Conservation (phyloP, 2,113 vertebrate genomes). For the Heliornis fulica region DNA sequence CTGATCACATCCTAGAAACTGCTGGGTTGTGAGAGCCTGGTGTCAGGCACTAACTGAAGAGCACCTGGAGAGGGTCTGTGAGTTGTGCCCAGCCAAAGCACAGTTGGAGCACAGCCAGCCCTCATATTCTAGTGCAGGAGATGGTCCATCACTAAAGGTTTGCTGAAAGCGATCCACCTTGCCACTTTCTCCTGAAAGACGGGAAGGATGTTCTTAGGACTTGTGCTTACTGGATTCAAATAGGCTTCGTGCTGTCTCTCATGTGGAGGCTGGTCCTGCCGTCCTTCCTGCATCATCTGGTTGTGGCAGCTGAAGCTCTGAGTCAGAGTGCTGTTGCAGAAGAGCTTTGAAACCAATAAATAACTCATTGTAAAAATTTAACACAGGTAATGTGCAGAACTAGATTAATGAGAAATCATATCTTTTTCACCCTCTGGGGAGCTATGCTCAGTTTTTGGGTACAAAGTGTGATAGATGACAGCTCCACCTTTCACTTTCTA, state of each 20-base stretch:
- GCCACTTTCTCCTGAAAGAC: background rate
- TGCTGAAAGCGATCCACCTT: background rate
- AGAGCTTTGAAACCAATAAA: background rate
- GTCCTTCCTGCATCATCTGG: background rate
- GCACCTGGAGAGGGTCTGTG: background rate
- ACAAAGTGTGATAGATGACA: background rate
- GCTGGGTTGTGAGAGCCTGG: background rate
- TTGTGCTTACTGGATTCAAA: slow-evolving; percentile 1
- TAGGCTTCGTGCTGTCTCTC: background rate
- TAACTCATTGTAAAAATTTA: background rate
- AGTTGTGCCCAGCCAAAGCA: background rate
- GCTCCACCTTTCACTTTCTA: background rate
- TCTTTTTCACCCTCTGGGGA: background rate
- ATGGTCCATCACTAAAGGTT: background rate
- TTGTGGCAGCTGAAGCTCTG: background rate
- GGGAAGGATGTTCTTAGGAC: background rate
- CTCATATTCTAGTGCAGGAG: background rate
- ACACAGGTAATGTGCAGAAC: fast-evolving
- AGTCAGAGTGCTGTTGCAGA: fast-evolving
- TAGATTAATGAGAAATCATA: background rate
- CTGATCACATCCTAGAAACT: background rate
- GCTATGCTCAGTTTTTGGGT: background rate
- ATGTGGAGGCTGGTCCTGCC: background rate
- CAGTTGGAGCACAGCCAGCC: background rate
- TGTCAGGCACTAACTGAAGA: background rate